A percentile compares a stretch with the other conserved stretches of the same genome.
Evolutionary conservation across 2,888 invertebrate species (phyloP).

Genomic region (Aspidiotus rigidus): DNA sequence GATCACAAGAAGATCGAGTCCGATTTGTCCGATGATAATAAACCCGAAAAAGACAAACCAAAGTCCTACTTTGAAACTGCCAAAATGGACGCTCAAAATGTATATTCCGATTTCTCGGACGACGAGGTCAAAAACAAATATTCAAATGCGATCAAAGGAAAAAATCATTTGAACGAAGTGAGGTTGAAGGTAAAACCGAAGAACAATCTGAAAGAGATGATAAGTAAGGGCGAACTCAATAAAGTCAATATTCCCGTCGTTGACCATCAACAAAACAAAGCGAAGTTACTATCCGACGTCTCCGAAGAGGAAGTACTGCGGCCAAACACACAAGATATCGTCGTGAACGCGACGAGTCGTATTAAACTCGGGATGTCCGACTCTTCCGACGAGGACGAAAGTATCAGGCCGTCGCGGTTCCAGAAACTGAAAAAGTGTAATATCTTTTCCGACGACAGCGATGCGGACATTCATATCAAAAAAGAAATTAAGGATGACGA

Average conservation of each 20-base stretch:
- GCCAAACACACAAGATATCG: background rate
- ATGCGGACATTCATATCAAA: slow-evolving; percentile 10
- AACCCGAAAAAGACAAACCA: slow-evolving; percentile 14
- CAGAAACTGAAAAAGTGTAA: slow-evolving; percentile 25
- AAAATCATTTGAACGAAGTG: background rate
- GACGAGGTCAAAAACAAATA: slow-evolving; percentile 17
- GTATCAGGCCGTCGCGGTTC: slow-evolving; percentile 7
- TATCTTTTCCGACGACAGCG: slow-evolving; percentile 19
- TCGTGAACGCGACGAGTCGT: background rate
- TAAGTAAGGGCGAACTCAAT: slow-evolving; percentile 17
- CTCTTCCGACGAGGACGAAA: slow-evolving; percentile 19
- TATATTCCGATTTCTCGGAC: slow-evolving; percentile 24
- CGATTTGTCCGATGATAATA: slow-evolving; percentile 65
- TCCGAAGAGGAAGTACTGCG: slow-evolving; percentile 19
- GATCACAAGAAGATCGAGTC: slow-evolving; percentile 51
- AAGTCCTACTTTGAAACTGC: background rate
- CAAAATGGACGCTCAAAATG: slow-evolving; percentile 6
- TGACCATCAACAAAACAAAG: slow-evolving; percentile 5
- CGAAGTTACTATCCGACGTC: slow-evolving; percentile 15
- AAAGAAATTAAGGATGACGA: slow-evolving; percentile 11
- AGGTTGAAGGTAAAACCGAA: slow-evolving; percentile 7
- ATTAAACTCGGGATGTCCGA: slow-evolving; percentile 3
- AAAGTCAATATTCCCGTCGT: background rate
- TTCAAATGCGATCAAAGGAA: background rate
- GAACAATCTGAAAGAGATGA: slow-evolving; percentile 24